These are phyloP conservation scores for Euzetes globulus DNA, from an alignment of 2,888 invertebrate species.

Conservation along the genomic window DNA sequence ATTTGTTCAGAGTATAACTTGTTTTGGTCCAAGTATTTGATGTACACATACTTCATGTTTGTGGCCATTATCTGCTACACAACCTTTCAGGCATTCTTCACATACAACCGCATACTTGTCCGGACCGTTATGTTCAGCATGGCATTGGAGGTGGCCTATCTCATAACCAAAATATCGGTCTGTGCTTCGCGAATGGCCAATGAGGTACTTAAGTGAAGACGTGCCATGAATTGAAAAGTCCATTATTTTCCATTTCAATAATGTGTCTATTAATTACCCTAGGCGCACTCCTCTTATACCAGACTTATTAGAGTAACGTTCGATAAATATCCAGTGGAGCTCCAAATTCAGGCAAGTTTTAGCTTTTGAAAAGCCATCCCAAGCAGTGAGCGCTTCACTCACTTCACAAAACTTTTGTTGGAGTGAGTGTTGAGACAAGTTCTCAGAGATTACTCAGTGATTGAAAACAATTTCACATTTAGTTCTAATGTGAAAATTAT, in stretches of 20 bases:
- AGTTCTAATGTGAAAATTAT: background rate
- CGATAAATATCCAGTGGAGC: constrained; percentile 36
- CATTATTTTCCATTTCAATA: background rate
- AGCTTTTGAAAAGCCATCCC: background rate
- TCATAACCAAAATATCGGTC: constrained; percentile 31
- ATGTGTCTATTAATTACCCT: background rate
- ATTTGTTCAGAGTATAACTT: constrained; percentile 31
- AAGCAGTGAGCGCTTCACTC: background rate
- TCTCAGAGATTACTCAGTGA: background rate
- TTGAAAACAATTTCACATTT: constrained; percentile 1
- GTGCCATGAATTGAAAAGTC: background rate
- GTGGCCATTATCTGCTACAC: constrained; percentile 33
- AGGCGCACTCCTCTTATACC: constrained; percentile 34
- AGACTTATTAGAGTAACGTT: constrained; percentile 35
- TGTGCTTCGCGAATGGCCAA: constrained; percentile 31
- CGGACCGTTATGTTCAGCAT: constrained; percentile 30
- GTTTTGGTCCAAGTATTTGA: constrained; percentile 34
- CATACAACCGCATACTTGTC: constrained; percentile 25
- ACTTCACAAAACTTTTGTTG: background rate
- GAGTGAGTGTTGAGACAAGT: too few species aligned
- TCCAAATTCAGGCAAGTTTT: constrained; percentile 36
- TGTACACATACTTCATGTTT: constrained; percentile 35
- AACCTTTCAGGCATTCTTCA: constrained; percentile 36
- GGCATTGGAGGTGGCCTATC: constrained; percentile 30
- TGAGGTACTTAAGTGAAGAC: constrained; percentile 27